Evolutionary conservation across 2,888 invertebrate species (phyloP).

Genomic region (Diabrotica balteata): DNA sequence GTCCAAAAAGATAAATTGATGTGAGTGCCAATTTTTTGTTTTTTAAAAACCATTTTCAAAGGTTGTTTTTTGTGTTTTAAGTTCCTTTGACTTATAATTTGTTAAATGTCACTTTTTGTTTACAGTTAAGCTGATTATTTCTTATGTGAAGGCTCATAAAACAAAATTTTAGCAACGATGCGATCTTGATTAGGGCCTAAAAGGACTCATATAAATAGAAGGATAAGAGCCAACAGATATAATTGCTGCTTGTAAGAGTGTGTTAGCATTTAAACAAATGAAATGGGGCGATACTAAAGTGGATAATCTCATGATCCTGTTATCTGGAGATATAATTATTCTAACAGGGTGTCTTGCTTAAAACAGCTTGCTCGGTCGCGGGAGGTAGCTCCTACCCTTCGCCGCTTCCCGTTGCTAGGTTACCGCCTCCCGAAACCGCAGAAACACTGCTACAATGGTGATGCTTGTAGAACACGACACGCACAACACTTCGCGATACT

Average conservation of each 20-base stretch:
- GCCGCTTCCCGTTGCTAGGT: constrained; percentile 55
- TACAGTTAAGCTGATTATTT: not conserved
- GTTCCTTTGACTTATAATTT: too few species aligned
- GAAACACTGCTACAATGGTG: constrained; percentile 62
- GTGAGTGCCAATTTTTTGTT: too few species aligned
- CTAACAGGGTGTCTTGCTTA: constrained; percentile 62
- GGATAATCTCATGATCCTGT: constrained; percentile 62
- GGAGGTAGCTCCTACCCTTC: constrained; percentile 49
- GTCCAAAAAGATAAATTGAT: too few species aligned
- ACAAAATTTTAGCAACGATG: constrained; percentile 4
- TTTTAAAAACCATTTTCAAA: too few species aligned
- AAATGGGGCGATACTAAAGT: constrained; percentile 59
- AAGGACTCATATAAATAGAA: constrained; percentile 15
- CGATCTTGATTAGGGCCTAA: constrained; percentile 3
- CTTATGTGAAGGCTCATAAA: not conserved
- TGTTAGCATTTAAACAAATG: constrained; percentile 56
- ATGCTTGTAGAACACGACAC: constrained; percentile 61
- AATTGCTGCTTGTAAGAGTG: constrained; percentile 51
- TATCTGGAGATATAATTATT: constrained; percentile 63
- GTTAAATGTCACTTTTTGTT: too few species aligned
- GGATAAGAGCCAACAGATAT: constrained; percentile 43
- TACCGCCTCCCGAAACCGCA: constrained; percentile 60
- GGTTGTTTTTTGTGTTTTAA: too few species aligned
- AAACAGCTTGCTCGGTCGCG: constrained; percentile 61
- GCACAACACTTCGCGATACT: constrained; percentile 58